Conservation (phyloP, 2,888 invertebrate genomes). For the Stenurella melanura region DNA sequence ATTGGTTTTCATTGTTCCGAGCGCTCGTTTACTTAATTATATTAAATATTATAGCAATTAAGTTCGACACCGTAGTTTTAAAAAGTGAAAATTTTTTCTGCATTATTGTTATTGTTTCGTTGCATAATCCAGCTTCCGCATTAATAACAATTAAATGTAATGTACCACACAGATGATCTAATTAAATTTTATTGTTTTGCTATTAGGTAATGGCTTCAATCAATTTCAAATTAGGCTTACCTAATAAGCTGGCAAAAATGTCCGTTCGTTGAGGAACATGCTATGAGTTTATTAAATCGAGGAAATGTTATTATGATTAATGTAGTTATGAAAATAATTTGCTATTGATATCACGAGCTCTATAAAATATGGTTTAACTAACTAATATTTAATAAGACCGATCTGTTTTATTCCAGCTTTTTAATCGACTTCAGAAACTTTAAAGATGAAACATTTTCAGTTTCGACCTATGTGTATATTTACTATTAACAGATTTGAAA, state of each 20-base stretch:
- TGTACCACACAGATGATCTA: neutral
- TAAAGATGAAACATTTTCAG: too few species aligned
- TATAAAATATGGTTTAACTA: too few species aligned
- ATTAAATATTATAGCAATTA: conserved; percentile 59
- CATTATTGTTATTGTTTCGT: conserved; percentile 46
- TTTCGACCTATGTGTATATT: too few species aligned
- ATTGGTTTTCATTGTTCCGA: conserved; percentile 60
- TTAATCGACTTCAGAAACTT: too few species aligned
- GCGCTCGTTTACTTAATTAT: conserved; percentile 59
- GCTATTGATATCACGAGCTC: too few species aligned
- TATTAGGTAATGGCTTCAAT: conserved; percentile 23
- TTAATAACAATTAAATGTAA: conserved; percentile 41
- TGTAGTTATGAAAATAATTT: neutral
- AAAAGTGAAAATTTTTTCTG: conserved; percentile 58
- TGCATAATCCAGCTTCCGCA: conserved; percentile 48
- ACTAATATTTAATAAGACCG: too few species aligned
- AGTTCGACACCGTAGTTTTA: conserved; percentile 56
- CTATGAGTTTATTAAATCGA: conserved; percentile 5
- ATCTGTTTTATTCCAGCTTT: too few species aligned
- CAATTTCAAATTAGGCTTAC: conserved; percentile 27
- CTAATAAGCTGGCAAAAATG: conserved; percentile 31
- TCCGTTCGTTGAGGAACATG: conserved; percentile 10
- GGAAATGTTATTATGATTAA: conserved; percentile 14
- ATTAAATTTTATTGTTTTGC: conserved; percentile 3
- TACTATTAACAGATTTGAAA: too few species aligned